A percentile compares a stretch with the other conserved stretches of the same genome.
Evolutionary conservation across 2,113 vertebrate species (phyloP).

Genomic region (Hystrix brachyura): DNA sequence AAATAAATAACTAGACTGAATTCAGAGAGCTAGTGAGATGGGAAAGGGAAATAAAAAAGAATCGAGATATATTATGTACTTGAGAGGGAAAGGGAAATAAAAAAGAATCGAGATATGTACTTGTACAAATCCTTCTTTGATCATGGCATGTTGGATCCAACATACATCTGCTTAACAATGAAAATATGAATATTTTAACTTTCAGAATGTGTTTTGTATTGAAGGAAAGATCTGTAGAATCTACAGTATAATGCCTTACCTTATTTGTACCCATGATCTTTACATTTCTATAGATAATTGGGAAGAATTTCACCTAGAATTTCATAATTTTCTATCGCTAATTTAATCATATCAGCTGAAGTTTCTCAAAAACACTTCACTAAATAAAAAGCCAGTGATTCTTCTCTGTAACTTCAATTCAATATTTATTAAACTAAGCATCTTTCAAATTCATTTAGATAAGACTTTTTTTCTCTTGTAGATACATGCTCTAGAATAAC

Average conservation of each 20-base stretch:
- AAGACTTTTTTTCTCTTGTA: not conserved
- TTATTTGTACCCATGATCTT: not conserved
- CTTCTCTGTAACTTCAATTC: not conserved
- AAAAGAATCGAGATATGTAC: too few species aligned
- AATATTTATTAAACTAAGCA: not conserved
- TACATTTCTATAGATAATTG: not conserved
- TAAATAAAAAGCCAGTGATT: not conserved
- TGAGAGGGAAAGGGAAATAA: too few species aligned
- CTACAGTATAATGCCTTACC: fast-evolving
- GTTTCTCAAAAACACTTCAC: not conserved
- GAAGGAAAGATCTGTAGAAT: not conserved
- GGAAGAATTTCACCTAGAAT: not conserved
- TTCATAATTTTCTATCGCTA: not conserved
- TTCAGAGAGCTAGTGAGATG: not conserved
- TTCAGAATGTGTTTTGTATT: not conserved
- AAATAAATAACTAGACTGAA: constrained; percentile 55
- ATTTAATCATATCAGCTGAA: not conserved
- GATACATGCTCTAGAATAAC: not conserved
- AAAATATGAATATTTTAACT: not conserved
- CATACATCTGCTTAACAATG: not conserved
- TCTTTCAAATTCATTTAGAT: constrained; percentile 25
- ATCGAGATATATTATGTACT: too few species aligned
- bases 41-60: too few species aligned
- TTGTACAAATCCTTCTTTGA: not conserved
- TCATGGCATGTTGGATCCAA: not conserved